These are phyloP conservation scores for Sebastes hopkinsi DNA, from an alignment of 2,797 vertebrate species.

Conservation along the genomic window DNA sequence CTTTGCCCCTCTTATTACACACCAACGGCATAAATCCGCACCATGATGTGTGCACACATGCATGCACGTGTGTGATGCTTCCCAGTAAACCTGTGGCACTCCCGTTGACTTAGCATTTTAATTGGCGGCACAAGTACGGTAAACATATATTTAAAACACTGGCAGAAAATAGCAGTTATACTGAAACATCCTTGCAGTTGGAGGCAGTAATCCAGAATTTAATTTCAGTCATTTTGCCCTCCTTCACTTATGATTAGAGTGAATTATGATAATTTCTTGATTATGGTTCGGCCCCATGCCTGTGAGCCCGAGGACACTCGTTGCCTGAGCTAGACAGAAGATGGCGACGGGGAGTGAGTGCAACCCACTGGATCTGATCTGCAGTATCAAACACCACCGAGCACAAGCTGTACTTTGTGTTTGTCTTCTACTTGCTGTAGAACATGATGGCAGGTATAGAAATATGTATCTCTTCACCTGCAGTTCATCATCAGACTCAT, in stretches of 20 bases:
- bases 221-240: slow-evolving; percentile 77
- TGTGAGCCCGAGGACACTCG: slow-evolving; percentile 63
- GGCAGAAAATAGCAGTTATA: slow-evolving; percentile 67
- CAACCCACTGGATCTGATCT: slow-evolving; percentile 48
- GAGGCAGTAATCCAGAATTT: slow-evolving; percentile 69
- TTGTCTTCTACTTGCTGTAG: slow-evolving; percentile 15
- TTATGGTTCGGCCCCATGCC: slow-evolving; percentile 71
- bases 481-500: neutral
- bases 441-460: neutral
- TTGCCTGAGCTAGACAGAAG: slow-evolving; percentile 56
- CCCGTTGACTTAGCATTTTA: slow-evolving; percentile 63
- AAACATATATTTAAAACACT: slow-evolving; percentile 69
- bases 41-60: slow-evolving; percentile 30
- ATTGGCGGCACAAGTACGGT: slow-evolving; percentile 56
- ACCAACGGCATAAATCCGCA: slow-evolving; percentile 32
- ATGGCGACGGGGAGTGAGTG: slow-evolving; percentile 31
- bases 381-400: slow-evolving; percentile 43
- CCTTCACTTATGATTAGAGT: slow-evolving; percentile 83
- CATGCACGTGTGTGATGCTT: slow-evolving; percentile 24
- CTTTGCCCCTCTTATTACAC: slow-evolving; percentile 60
- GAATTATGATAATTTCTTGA: slow-evolving; percentile 87
- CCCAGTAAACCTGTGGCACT: slow-evolving; percentile 56
- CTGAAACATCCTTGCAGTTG: slow-evolving; percentile 51
- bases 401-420: slow-evolving; percentile 17
- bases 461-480: slow-evolving; percentile 8